Conservation (phyloP, 2,888 invertebrate species). For the Coecobrya sp. region DNA sequence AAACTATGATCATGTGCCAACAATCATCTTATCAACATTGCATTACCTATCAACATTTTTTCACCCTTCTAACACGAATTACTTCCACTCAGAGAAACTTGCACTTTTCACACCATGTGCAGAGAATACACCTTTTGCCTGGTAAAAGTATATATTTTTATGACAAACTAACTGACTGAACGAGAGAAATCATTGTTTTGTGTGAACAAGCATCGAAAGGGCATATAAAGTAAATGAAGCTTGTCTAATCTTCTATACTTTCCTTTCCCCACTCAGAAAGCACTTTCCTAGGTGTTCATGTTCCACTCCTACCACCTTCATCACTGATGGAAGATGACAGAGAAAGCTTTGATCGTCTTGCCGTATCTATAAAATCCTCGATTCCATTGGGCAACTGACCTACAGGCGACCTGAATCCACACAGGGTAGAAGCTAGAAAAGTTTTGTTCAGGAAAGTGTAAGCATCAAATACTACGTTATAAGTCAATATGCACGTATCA, state of each 20-base stretch:
- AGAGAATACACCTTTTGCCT: not conserved
- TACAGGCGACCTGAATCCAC: constrained; percentile 51
- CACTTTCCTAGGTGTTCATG: constrained; percentile 4
- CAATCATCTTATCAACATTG: not conserved
- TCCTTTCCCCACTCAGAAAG: not conserved
- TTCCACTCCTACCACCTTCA: not conserved
- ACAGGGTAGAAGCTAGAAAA: not conserved
- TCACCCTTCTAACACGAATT: not conserved
- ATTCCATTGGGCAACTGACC: constrained; percentile 46
- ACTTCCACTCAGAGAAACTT: not conserved
- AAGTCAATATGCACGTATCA: not conserved
- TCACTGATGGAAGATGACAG: constrained; percentile 5
- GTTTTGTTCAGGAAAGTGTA: not conserved
- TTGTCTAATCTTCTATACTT: constrained; percentile 2
- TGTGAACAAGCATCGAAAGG: not conserved
- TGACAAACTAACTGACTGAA: constrained; percentile 18
- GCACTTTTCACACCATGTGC: not conserved
- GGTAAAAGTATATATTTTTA: constrained; percentile 6
- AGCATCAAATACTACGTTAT: not conserved
- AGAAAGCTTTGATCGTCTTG: constrained; percentile 15
- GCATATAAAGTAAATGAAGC: constrained; percentile 41
- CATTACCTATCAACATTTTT: not conserved
- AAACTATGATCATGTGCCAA: not conserved
- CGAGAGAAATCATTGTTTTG: not conserved
- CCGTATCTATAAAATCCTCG: not conserved